Percentiles rank a stretch among this genome's conserved stretches.
Conservation (phyloP, 2,888 invertebrate species). For the Agrotis clavis region DNA sequence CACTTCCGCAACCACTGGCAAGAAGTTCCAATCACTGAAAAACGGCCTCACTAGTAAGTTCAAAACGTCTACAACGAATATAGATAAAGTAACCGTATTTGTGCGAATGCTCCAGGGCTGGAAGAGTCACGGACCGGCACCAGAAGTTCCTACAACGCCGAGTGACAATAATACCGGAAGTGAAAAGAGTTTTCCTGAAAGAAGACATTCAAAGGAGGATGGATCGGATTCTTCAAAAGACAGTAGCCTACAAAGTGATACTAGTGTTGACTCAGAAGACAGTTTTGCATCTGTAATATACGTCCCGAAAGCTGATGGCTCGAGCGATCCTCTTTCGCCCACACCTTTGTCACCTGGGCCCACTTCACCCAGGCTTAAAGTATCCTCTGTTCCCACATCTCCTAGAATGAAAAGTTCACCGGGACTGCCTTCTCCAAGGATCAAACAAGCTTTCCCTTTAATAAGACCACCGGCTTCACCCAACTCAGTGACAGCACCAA, state of each 20-base stretch:
- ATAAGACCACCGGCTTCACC: constrained; percentile 92
- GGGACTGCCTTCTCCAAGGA: constrained; percentile 92
- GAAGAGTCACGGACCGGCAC: constrained; percentile 91
- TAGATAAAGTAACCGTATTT: constrained; percentile 96
- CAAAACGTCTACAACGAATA: constrained; percentile 95
- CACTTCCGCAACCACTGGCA: constrained; percentile 93
- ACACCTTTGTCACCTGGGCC: constrained; percentile 92
- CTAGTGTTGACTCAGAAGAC: constrained; percentile 98
- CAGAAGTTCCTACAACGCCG: constrained; percentile 86
- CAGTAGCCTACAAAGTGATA: constrained; percentile 97
- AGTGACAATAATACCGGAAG: constrained; percentile 85
- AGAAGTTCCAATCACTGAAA: constrained; percentile 94
- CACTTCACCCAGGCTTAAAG: constrained; percentile 92
- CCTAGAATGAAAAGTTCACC: constrained; percentile 94
- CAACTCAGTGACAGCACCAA: constrained; percentile 89
- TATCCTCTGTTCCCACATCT: constrained; percentile 94
- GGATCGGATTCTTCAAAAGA: constrained; percentile 97
- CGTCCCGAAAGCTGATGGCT: constrained; percentile 95
- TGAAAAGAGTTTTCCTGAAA: constrained; percentile 90
- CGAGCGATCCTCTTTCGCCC: constrained; percentile 91
- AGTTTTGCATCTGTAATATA: constrained; percentile 98
- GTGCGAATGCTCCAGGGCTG: constrained; percentile 96
- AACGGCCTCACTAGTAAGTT: constrained; percentile 96
- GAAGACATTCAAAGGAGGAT: constrained; percentile 96
- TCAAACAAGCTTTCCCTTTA: constrained; percentile 92